Evolutionary conservation across 2,888 invertebrate genomes (phyloP).

Genomic region (Malthinus seriepunctatus): DNA sequence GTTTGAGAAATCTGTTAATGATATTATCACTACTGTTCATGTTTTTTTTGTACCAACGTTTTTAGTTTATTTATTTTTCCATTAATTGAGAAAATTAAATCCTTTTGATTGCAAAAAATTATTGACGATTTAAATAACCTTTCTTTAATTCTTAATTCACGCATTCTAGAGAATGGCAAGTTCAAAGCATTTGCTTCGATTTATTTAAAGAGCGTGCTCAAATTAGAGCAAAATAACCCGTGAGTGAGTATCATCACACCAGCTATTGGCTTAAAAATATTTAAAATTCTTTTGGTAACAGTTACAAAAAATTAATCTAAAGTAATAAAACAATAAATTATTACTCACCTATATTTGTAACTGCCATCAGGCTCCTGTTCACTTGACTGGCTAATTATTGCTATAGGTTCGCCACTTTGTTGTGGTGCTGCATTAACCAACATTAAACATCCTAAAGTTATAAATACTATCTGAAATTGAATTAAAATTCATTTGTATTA

Average conservation of each 20-base stretch:
- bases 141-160: too few relatives aligned
- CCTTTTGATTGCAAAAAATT: too few relatives aligned
- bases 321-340: too few relatives aligned
- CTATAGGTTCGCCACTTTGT: constrained; percentile 59
- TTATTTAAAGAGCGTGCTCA: too few relatives aligned
- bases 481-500: not conserved
- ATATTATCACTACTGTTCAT: not conserved
- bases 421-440: constrained; percentile 60
- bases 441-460: constrained; percentile 8
- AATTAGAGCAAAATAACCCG: too few relatives aligned
- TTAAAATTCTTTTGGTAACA: not conserved
- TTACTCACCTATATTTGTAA: constrained; percentile 68
- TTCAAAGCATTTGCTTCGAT: too few relatives aligned
- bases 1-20: constrained; percentile 8
- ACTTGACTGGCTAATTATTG: constrained; percentile 71
- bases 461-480: constrained; percentile 10
- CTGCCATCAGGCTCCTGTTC: constrained; percentile 74
- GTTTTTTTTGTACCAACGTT: too few relatives aligned
- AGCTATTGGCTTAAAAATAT: not conserved
- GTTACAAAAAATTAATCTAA: too few relatives aligned
- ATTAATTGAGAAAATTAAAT: not conserved
- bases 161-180: too few relatives aligned
- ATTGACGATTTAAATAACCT: too few relatives aligned
- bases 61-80: not conserved
- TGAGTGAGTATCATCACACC: too few relatives aligned